phyloP scores from a whole-genome alignment of 2,113 vertebrate genomes.

The Chrysemys picta region DNA sequence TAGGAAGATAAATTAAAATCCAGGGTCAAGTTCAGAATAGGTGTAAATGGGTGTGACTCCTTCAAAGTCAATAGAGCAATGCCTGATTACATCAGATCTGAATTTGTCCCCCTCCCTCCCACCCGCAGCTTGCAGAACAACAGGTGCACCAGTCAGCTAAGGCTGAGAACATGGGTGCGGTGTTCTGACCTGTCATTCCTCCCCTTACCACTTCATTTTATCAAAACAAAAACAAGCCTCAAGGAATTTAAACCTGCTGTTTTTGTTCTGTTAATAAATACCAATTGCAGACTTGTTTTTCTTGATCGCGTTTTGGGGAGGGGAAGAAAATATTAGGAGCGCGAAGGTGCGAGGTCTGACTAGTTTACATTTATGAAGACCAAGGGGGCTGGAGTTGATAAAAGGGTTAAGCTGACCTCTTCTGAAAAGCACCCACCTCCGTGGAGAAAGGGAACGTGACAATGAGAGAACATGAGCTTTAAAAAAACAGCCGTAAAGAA shows the following conservation, averaged over 20 bases:
- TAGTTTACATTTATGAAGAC: background rate
- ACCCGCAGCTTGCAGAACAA: background rate
- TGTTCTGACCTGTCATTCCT: conserved; percentile 7
- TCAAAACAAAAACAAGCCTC: conserved; percentile 48
- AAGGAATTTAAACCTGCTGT: conserved; percentile 38
- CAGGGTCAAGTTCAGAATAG: background rate
- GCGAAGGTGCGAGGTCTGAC: background rate
- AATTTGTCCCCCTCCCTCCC: background rate
- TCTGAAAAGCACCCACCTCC: background rate
- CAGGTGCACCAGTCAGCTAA: conserved; percentile 7
- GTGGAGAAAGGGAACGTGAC: background rate
- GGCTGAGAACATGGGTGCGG: background rate
- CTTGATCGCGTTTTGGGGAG: conserved; percentile 29
- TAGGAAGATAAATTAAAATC: background rate
- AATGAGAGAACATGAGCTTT: conserved; percentile 26
- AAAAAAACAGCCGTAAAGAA: conserved; percentile 12
- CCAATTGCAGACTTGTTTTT: conserved; percentile 63
- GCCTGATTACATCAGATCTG: background rate
- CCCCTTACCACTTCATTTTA: background rate
- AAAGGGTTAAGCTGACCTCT: conserved; percentile 1
- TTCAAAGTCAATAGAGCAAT: background rate
- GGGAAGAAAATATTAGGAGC: background rate
- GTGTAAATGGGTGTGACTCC: background rate
- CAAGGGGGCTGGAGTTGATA: background rate
- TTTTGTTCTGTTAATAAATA: conserved; percentile 47